Conservation (phyloP, 2,888 invertebrate genomes). For the Dynastes maya region DNA sequence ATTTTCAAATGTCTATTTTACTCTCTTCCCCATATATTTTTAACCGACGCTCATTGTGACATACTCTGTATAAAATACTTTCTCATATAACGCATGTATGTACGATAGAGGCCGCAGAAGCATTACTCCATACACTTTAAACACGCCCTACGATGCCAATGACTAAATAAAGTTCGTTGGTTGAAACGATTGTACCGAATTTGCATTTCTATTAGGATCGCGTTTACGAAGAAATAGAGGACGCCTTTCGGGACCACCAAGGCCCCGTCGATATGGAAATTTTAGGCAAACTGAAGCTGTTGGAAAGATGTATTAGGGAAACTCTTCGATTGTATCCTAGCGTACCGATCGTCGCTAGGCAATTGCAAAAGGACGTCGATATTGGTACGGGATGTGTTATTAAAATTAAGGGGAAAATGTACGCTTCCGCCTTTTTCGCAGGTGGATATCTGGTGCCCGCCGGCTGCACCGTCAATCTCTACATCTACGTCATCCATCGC, state of each 20-base stretch:
- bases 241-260: conserved; percentile 69
- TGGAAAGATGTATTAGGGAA: conserved; percentile 82
- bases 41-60: too few species aligned
- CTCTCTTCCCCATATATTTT: too few species aligned
- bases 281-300: conserved; percentile 76
- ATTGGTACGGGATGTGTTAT: conserved; percentile 69
- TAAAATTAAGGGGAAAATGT: too few species aligned
- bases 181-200: background rate
- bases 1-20: too few species aligned
- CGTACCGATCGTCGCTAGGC: conserved; percentile 78
- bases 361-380: conserved; percentile 73
- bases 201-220: conserved; percentile 7
- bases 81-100: too few species aligned
- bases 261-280: conserved; percentile 71
- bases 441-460: conserved; percentile 53
- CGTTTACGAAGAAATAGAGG: conserved; percentile 71
- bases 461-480: conserved; percentile 52
- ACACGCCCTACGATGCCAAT: too few species aligned
- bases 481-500: conserved; percentile 73
- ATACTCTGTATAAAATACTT: too few species aligned
- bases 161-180: too few species aligned
- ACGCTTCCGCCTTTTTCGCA: conserved; percentile 9
- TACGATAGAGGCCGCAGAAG: too few species aligned
- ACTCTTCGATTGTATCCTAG: conserved; percentile 79
- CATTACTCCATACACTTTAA: too few species aligned